A percentile compares a stretch with the other conserved stretches of the same genome.
Evolutionary conservation across 2,113 vertebrate genomes (phyloP).

Genomic region (Heteronetta atricapilla): DNA sequence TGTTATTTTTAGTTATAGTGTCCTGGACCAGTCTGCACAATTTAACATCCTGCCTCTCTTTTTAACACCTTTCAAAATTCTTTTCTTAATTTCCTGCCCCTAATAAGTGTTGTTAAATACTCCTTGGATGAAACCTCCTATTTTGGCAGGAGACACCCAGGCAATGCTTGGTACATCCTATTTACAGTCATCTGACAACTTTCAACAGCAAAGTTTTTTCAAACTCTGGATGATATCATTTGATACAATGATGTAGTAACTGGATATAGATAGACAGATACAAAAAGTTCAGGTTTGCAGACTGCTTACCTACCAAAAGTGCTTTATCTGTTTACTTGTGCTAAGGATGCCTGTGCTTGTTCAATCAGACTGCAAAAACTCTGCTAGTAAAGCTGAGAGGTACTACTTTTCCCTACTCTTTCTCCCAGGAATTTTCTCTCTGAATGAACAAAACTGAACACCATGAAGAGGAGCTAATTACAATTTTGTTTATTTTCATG

Average conservation of each 20-base stretch:
- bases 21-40: not conserved
- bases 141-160: not conserved
- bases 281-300: not conserved
- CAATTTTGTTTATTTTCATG: not conserved
- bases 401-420: not conserved
- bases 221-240: not conserved
- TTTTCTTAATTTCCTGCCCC: not conserved
- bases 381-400: not conserved
- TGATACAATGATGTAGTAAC: not conserved
- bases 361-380: not conserved
- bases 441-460: not conserved
- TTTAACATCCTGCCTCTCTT: conserved; percentile 26
- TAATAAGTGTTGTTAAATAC: not conserved
- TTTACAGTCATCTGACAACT: not conserved
- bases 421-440: not conserved
- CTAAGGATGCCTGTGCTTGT: not conserved
- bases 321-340: not conserved
- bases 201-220: not conserved
- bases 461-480: not conserved
- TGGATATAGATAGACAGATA: not conserved
- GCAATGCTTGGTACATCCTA: not conserved
- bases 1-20: conserved; percentile 24
- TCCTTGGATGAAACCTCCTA: not conserved
- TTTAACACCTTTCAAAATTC: not conserved
- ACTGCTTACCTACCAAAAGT: not conserved